phyloP scores from a whole-genome alignment of 2,888 invertebrate genomes.

The Drosophila phalerata region DNA sequence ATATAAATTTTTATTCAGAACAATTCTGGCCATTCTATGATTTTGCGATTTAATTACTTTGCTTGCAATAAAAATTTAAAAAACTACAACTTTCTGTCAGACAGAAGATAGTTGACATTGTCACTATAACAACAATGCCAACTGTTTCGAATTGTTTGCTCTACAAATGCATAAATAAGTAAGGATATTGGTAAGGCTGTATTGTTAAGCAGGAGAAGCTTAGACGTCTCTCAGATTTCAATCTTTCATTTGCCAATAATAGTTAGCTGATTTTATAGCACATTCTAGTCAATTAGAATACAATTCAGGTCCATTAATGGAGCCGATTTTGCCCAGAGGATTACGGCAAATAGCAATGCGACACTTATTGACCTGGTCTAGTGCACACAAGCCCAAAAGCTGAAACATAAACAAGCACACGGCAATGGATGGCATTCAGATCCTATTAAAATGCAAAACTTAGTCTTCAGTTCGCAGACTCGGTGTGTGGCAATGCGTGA shows the following conservation, averaged over 20 bases:
- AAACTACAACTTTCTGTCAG: background rate
- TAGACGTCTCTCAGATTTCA: background rate
- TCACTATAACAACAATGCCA: conserved; percentile 32
- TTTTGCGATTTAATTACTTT: conserved; percentile 6
- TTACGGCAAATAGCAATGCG: conserved; percentile 4
- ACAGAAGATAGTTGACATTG: conserved; percentile 37
- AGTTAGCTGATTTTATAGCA: conserved; percentile 10
- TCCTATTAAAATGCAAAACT: conserved; percentile 76
- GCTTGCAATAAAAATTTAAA: background rate
- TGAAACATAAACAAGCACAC: conserved; percentile 43
- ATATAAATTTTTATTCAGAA: conserved; percentile 7
- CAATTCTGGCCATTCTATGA: background rate
- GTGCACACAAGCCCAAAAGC: conserved; percentile 11
- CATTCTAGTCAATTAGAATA: conserved; percentile 3
- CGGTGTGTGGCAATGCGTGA: conserved; percentile 27
- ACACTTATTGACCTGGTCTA: conserved; percentile 2
- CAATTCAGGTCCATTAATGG: conserved; percentile 8
- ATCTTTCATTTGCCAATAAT: background rate
- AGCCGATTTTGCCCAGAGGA: conserved; percentile 7
- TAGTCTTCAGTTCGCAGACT: conserved; percentile 10
- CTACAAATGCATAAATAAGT: background rate
- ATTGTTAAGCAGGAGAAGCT: background rate
- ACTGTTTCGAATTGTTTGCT: conserved; percentile 46
- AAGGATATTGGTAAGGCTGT: background rate
- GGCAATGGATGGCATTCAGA: conserved; percentile 42